Conservation (phyloP, 2,888 invertebrate genomes). For the Lumbricus terrestris region DNA sequence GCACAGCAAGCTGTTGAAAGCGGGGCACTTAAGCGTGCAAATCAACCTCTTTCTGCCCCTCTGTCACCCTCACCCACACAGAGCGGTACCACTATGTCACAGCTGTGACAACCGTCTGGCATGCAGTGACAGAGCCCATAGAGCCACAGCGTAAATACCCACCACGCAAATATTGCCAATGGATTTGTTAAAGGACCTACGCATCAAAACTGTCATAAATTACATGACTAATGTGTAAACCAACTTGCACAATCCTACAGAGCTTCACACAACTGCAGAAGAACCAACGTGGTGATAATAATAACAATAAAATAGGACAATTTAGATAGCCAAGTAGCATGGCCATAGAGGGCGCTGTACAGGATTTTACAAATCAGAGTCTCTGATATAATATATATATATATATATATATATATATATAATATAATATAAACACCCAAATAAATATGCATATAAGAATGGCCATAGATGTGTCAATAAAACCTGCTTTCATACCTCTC, state of each 20-base stretch:
- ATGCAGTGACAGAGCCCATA: background rate
- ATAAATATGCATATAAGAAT: too few species aligned
- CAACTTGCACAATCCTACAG: background rate
- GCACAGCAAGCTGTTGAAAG: background rate
- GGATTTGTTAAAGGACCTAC: background rate
- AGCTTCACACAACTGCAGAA: background rate
- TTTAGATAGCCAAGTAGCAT: too few species aligned
- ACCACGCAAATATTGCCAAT: background rate
- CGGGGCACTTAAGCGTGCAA: background rate
- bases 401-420: too few species aligned
- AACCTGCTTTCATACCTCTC: too few species aligned
- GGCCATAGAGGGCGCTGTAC: too few species aligned
- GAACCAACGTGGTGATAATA: background rate
- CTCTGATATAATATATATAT: too few species aligned
- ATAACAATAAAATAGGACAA: too few species aligned
- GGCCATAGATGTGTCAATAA: too few species aligned
- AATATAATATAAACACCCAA: too few species aligned
- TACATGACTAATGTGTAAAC: background rate
- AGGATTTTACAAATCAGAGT: too few species aligned
- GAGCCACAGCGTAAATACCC: background rate
- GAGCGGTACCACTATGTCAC: background rate
- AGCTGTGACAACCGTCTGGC: background rate
- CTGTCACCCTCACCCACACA: too few species aligned
- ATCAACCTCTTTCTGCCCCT: background rate
- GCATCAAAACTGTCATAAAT: background rate